Conservation (phyloP, 2,113 vertebrate species). For the Sminthopsis crassicaudata region DNA sequence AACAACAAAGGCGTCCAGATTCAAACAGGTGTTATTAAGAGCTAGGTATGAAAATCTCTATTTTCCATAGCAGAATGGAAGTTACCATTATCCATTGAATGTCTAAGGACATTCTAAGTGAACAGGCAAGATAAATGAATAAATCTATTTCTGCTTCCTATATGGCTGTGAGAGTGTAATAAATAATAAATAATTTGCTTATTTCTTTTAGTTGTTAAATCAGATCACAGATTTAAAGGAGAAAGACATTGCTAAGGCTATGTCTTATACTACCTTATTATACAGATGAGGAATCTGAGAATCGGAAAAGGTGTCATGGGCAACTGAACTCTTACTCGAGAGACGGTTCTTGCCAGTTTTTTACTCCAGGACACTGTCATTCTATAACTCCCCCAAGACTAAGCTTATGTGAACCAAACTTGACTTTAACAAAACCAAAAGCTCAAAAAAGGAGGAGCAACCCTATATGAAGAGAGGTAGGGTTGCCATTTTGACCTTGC, state of each 20-base stretch:
- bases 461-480: neutral
- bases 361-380: neutral
- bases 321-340: neutral
- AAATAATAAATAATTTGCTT: neutral
- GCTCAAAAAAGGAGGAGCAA: neutral
- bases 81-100: neutral
- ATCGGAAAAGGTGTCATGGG: neutral
- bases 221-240: neutral
- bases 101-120: neutral
- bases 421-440: neutral
- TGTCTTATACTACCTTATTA: neutral
- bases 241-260: neutral
- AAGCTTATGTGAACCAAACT: neutral
- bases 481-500: conserved; percentile 73
- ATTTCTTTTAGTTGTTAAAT: neutral
- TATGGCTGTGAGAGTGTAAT: fast-evolving
- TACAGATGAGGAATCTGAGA: neutral
- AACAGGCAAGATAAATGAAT: neutral
- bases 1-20: neutral
- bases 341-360: neutral
- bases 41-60: conserved; percentile 4
- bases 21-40: conserved; percentile 14
- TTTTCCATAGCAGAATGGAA: neutral
- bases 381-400: neutral
- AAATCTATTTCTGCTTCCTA: neutral